Percentiles rank a stretch among this genome's conserved stretches.
Evolutionary conservation across 2,888 invertebrate species (phyloP).

Genomic region (Chymomyza amoena): DNA sequence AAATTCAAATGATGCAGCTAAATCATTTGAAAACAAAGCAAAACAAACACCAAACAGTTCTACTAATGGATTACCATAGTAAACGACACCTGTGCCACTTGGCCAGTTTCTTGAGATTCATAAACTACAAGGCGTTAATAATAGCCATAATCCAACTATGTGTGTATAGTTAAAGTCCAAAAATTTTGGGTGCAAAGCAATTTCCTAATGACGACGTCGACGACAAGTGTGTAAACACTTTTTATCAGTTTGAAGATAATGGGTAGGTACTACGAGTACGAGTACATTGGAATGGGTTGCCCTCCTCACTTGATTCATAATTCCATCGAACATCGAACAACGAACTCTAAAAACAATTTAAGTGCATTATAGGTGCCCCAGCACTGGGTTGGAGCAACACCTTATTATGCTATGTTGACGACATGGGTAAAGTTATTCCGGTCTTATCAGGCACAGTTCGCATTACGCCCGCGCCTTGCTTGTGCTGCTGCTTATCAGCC

Average conservation of each 20-base stretch:
- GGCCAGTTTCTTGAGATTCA: not conserved
- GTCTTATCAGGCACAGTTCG: slow-evolving; percentile 49
- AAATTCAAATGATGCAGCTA: slow-evolving; percentile 61
- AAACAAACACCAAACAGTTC: slow-evolving; percentile 11
- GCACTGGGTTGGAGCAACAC: slow-evolving; percentile 21
- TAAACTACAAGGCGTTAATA: not conserved
- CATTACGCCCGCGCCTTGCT: slow-evolving; percentile 55
- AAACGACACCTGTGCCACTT: not conserved
- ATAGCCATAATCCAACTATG: not conserved
- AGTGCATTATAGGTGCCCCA: slow-evolving; percentile 43
- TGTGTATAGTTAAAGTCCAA: not conserved
- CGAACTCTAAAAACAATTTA: not conserved
- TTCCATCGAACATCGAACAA: not conserved
- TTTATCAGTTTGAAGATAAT: slow-evolving; percentile 56
- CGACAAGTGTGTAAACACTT: slow-evolving; percentile 50
- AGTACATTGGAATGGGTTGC: too few relatives aligned
- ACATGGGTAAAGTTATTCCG: not conserved
- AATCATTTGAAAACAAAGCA: not conserved
- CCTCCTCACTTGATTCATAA: slow-evolving; percentile 30
- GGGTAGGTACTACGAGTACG: slow-evolving; percentile 22
- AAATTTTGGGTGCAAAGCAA: slow-evolving; percentile 59
- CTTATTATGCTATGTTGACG: not conserved
- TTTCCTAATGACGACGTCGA: slow-evolving; percentile 41
- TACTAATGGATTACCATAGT: not conserved
- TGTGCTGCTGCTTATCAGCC: slow-evolving; percentile 44